Conservation (phyloP, 2,113 vertebrate genomes). For the Sporophila hypoxantha region DNA sequence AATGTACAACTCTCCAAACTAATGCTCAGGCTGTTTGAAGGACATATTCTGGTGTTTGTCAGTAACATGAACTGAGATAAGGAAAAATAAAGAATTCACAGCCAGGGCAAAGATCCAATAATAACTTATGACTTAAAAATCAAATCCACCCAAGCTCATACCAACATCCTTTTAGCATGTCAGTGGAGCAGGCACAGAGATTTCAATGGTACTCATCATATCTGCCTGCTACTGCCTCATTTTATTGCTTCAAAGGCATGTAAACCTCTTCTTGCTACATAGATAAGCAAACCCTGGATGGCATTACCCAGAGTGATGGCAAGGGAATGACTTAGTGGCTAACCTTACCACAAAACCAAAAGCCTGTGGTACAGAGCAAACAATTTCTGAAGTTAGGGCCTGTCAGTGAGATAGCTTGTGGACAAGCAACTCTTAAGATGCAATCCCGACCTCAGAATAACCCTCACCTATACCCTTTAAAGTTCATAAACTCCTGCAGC, state of each 20-base stretch:
- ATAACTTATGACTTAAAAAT: background rate
- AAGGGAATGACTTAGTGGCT: background rate
- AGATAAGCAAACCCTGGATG: background rate
- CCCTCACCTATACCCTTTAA: background rate
- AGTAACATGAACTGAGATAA: background rate
- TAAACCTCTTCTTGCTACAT: background rate
- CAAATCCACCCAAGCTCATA: background rate
- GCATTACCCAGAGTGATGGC: background rate
- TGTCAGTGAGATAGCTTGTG: background rate
- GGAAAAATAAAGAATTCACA: background rate
- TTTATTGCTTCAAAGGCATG: slow-evolving; percentile 8
- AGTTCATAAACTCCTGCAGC: background rate
- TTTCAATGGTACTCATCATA: background rate
- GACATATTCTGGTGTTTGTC: background rate
- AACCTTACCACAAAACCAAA: background rate
- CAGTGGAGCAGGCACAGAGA: background rate
- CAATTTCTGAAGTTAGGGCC: background rate
- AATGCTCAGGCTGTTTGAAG: background rate
- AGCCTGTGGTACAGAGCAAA: background rate
- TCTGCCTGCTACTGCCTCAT: background rate
- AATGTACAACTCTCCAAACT: background rate
- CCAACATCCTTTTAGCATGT: background rate
- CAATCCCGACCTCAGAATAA: background rate
- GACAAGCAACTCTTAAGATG: background rate
- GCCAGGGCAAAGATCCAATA: background rate